Evolutionary conservation across 2,797 vertebrate genomes (phyloP).

Genomic region (Sebastes miniatus): DNA sequence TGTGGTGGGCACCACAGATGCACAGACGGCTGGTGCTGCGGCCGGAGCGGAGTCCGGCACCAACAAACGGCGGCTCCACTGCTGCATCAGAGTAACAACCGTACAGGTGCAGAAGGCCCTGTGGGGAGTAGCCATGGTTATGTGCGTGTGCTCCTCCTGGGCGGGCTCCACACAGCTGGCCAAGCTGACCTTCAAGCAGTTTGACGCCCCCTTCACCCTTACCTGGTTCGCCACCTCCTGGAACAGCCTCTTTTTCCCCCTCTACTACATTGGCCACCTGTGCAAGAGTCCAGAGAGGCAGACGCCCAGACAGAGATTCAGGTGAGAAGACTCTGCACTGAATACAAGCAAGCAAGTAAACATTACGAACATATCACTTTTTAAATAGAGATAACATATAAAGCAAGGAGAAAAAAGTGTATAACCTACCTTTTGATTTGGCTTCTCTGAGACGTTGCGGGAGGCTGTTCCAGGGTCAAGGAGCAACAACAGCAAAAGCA

Average conservation of each 20-base stretch:
- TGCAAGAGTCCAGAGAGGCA: conserved; percentile 93
- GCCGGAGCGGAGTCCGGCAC: conserved; percentile 76
- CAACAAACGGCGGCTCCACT: conserved; percentile 73
- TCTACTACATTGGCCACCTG: conserved; percentile 92
- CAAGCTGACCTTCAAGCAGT: conserved; percentile 90
- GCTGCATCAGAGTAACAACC: conserved; percentile 85
- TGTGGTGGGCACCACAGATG: conserved; percentile 84
- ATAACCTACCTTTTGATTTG: neutral
- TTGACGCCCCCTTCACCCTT: conserved; percentile 93
- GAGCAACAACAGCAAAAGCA: neutral
- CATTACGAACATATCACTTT: neutral
- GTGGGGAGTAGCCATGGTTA: conserved; percentile 91
- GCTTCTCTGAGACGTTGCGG: neutral
- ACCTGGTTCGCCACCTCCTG: conserved; percentile 97
- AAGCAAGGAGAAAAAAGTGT: neutral
- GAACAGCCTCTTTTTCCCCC: conserved; percentile 95
- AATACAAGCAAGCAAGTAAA: neutral
- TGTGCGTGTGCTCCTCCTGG: conserved; percentile 94
- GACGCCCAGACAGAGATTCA: conserved; percentile 91
- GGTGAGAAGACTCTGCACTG: conserved; percentile 77
- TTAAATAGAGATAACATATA: neutral
- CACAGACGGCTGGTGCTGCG: conserved; percentile 76
- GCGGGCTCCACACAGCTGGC: conserved; percentile 94
- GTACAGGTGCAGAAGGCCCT: conserved; percentile 86
- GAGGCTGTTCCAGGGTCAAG: neutral